phyloP scores from a whole-genome alignment of 1,140 invertebrate genomes.

The Macrobrachium nipponense region DNA sequence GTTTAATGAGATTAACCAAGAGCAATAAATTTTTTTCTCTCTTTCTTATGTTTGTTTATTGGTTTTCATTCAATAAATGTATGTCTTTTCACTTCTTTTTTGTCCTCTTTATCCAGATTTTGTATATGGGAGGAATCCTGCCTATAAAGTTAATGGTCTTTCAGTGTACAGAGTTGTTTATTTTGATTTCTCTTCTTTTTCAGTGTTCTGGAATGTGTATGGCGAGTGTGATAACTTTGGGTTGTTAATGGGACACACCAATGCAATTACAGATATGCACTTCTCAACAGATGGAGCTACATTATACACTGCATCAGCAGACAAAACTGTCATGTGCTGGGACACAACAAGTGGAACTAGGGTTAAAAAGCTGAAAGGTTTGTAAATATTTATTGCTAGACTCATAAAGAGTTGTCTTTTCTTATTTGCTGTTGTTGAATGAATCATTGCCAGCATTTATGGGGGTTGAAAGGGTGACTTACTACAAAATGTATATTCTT shows the following conservation, averaged over 20 bases:
- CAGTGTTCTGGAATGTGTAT: slow-evolving; percentile 97
- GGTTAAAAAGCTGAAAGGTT: slow-evolving; percentile 89
- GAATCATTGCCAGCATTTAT: background rate
- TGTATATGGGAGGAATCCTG: too few relatives aligned
- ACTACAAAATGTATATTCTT: too few relatives aligned
- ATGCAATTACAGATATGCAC: slow-evolving; percentile 95
- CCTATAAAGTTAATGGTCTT: background rate
- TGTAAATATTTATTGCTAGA: slow-evolving; percentile 61
- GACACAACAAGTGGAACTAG: slow-evolving; percentile 88
- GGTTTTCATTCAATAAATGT: too few relatives aligned
- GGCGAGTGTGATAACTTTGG: slow-evolving; percentile 98
- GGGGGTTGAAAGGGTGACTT: too few relatives aligned
- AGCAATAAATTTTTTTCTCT: too few relatives aligned
- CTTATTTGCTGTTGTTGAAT: background rate
- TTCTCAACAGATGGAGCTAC: slow-evolving; percentile 94
- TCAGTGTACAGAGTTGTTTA: background rate
- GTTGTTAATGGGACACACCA: slow-evolving; percentile 90
- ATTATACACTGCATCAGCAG: slow-evolving; percentile 93
- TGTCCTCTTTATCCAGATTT: too few relatives aligned
- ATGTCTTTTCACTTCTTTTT: too few relatives aligned
- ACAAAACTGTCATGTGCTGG: slow-evolving; percentile 96
- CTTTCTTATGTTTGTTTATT: too few relatives aligned
- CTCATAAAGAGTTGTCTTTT: background rate
- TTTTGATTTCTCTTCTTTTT: slow-evolving; percentile 66
- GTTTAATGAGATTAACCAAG: too few relatives aligned